Evolutionary conservation across 2,113 vertebrate genomes (phyloP), one percentile per base, ranked within the genome.

Genomic region (Chaetodon trifascialis): DNA sequence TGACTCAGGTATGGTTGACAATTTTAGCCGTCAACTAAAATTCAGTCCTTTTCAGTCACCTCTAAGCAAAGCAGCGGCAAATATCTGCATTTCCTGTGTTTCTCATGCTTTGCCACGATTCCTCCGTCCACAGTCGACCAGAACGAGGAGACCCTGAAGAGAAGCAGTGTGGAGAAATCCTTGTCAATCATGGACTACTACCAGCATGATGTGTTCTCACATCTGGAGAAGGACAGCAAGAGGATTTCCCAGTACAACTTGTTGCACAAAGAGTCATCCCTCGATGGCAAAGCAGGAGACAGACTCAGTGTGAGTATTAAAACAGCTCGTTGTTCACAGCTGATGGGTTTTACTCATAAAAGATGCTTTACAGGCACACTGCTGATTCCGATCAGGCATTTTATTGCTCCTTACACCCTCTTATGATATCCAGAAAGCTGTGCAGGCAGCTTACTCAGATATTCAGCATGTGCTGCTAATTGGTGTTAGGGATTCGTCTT

Each of bases 111-210:
- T 64, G 46, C n/a, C 17, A 21, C 25, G 8, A 3, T 25, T 23
- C 9, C 7, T 75, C 10, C 0, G 0, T 71, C 79, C 23, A 67
- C 86, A 93, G 92, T 63, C 0, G 88, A 88, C 17, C 84, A n/a
- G 56, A 77, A 71, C 1, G 91, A 91, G 71, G 90, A 93, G 80
- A 94, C 92, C 11, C 71, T 92, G 83, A 93, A 77, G 80, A 91
- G 92, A 23, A 68, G 76, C 59, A 83, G 87, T 2, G 58, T 82
- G 68, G 90, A 88, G 65, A 85, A 58, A 11, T 21, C 86, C 44
- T n/a, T 91, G 79, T 94, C 92, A 0, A 92, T 93, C 70, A 91
- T 94, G 92, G 91, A 93, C 82, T 92, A 46, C 64, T 93, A 91
- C 79, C 90, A 91, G 3, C 88, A 90, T 0, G 90, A 93, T 4